A percentile compares a stretch with the other conserved stretches of the same genome.
phyloP scores from a whole-genome alignment of 1,140 invertebrate genomes.

The Temnothorax longispinosus region DNA sequence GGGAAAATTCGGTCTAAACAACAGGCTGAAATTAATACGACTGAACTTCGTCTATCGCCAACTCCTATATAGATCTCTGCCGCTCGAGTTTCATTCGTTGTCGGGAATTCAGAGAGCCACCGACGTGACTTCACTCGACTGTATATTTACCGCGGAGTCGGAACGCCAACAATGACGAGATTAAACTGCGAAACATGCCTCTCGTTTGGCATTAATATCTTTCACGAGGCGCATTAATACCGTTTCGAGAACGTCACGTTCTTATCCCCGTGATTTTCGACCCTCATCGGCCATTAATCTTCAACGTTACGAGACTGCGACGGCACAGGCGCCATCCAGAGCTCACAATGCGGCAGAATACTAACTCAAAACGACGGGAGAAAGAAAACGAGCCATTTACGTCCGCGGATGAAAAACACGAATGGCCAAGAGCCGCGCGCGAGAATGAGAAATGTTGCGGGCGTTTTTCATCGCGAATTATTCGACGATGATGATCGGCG shows the following conservation, averaged over 20 bases:
- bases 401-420: conserved; percentile 33
- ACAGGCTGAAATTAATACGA: conserved; percentile 38
- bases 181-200: background rate
- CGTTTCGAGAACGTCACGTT: conserved; percentile 27
- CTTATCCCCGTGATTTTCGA: conserved; percentile 25
- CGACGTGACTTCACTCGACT: conserved; percentile 4
- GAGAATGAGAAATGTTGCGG: conserved; percentile 15
- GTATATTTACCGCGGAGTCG: background rate
- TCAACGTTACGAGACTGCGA: conserved; percentile 13
- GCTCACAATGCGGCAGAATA: conserved; percentile 40
- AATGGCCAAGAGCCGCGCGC: background rate
- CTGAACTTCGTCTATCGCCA: conserved; percentile 3
- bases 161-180: background rate
- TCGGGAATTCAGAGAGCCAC: conserved; percentile 10
- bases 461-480: conserved; percentile 36
- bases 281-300: conserved; percentile 31
- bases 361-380: conserved; percentile 20
- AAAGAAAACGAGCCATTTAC: conserved; percentile 31
- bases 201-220: conserved; percentile 20
- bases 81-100: background rate
- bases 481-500: background rate
- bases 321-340: background rate
- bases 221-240: conserved; percentile 27
- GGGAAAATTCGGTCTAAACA: conserved; percentile 43
- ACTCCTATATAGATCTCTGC: background rate